Conservation (phyloP, 2,113 vertebrate species). For the Pseudonaja textilis region DNA sequence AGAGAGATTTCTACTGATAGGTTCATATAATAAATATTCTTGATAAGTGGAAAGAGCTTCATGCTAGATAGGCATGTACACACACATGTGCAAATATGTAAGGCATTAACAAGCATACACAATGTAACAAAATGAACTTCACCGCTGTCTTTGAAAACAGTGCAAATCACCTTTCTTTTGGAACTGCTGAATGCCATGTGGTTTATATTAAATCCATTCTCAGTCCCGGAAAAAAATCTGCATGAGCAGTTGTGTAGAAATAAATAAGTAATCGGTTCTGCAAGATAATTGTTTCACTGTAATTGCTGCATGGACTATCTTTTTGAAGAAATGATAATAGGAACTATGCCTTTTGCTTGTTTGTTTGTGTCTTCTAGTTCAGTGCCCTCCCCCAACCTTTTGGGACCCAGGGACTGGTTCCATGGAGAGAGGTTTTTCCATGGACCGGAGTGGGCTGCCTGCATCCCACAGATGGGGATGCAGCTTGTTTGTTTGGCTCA, state of each 20-base stretch:
- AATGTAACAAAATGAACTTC: neutral
- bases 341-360: neutral
- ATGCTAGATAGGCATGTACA: neutral
- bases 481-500: too few species aligned
- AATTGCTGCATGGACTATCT: conserved; percentile 48
- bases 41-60: neutral
- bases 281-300: conserved; percentile 1
- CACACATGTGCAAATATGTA: neutral
- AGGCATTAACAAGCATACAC: neutral
- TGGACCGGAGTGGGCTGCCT: too few species aligned
- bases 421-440: too few species aligned
- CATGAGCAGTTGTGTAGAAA: conserved; percentile 32
- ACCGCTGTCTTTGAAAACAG: neutral
- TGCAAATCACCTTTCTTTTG: conserved; percentile 39
- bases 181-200: conserved; percentile 40
- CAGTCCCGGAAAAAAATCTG: conserved; percentile 27
- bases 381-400: too few species aligned
- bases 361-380: neutral
- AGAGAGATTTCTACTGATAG: neutral
- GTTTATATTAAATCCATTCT: conserved; percentile 34
- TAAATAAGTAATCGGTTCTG: conserved; percentile 33
- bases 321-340: conserved; percentile 32
- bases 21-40: neutral
- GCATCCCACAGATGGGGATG: too few species aligned
- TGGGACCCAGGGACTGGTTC: too few species aligned